phyloP scores from a whole-genome alignment of 2,888 invertebrate species.

The Agrypnus murinus region DNA sequence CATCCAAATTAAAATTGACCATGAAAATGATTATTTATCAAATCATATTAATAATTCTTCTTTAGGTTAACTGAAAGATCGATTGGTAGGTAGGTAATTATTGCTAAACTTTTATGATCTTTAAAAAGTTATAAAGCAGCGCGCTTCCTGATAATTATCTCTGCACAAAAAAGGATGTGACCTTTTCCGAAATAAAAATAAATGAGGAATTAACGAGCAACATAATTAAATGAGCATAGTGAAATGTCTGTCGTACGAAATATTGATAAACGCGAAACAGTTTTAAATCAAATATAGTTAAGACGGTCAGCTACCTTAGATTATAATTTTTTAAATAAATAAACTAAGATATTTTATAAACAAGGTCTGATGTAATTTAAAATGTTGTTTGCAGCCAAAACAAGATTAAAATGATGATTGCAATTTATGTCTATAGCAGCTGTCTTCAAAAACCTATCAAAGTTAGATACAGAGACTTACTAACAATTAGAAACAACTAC shows the following conservation, averaged over 20 bases:
- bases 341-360: slow-evolving; percentile 10
- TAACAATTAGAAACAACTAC: no score
- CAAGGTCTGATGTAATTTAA: slow-evolving; percentile 15
- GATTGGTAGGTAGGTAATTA: no score
- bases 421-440: no score
- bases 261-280: background rate
- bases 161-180: background rate
- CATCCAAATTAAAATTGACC: no score
- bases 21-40: no score
- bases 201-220: slow-evolving; percentile 4
- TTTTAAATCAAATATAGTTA: background rate
- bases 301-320: slow-evolving; percentile 20
- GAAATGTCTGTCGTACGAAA: slow-evolving; percentile 6
- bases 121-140: background rate
- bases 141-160: slow-evolving; percentile 3
- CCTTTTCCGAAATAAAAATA: background rate
- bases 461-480: no score
- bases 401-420: background rate
- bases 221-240: background rate
- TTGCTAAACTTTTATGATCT: no score
- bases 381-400: slow-evolving; percentile 10
- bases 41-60: no score
- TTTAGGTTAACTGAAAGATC: no score
- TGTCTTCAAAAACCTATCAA: no score
- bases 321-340: background rate